Evolutionary conservation across 2,888 invertebrate genomes (phyloP).

Genomic region (Orgyia antiqua): DNA sequence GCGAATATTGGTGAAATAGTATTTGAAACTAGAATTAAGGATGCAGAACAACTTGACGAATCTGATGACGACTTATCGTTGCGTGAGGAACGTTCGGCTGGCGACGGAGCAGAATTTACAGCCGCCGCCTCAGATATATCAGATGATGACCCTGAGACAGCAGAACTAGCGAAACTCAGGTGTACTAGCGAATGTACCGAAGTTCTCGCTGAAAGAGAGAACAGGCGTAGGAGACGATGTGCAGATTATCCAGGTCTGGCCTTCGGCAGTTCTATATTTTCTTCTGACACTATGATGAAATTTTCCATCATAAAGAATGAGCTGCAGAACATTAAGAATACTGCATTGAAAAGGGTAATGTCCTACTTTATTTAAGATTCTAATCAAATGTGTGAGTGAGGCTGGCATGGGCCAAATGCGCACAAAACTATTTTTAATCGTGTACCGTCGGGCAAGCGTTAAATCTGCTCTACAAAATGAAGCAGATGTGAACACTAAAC

Average conservation of each 20-base stretch:
- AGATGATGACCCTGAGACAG: conserved; percentile 87
- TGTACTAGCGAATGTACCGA: conserved; percentile 95
- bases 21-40: conserved; percentile 50
- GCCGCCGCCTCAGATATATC: conserved; percentile 50
- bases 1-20: conserved; percentile 61
- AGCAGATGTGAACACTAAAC: conserved; percentile 26
- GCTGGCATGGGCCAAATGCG: conserved; percentile 67
- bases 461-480: conserved; percentile 40
- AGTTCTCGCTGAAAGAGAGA: conserved; percentile 90
- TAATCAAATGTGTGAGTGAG: conserved; percentile 49
- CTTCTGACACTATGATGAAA: conserved; percentile 98
- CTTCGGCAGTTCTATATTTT: conserved; percentile 94
- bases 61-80: conserved; percentile 69
- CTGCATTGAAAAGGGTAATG: conserved; percentile 96
- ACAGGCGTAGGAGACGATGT: conserved; percentile 86
- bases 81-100: conserved; percentile 64
- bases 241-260: conserved; percentile 95
- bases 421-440: conserved; percentile 71
- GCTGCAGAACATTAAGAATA: conserved; percentile 97
- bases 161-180: conserved; percentile 89
- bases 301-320: conserved; percentile 98
- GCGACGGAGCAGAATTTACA: conserved; percentile 64
- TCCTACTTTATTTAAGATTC: conserved; percentile 70
- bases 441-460: conserved; percentile 49
- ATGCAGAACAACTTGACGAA: conserved; percentile 49